These are phyloP conservation scores for Phytoseiulus persimilis DNA, from an alignment of 2,888 invertebrate genomes.

Conservation along the genomic window DNA sequence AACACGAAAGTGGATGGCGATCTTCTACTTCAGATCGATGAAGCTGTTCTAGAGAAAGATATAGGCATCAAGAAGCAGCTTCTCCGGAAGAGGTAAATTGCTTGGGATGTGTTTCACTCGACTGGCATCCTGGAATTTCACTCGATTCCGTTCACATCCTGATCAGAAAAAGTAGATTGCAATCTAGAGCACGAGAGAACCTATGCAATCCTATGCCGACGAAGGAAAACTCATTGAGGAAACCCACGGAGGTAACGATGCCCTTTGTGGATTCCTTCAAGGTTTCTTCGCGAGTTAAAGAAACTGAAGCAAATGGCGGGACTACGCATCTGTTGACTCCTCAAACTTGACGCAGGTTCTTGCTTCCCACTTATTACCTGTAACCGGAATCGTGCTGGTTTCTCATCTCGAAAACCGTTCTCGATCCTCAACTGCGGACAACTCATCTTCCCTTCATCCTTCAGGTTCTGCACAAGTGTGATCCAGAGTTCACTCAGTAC, in stretches of 20 bases:
- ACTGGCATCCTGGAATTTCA: no score
- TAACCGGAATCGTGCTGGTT: no score
- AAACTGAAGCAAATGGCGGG: slow-evolving; percentile 89
- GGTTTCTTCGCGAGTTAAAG: slow-evolving; percentile 83
- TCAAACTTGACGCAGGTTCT: slow-evolving; percentile 60
- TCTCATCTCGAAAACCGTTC: no score
- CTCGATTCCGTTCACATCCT: no score
- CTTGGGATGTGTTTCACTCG: slow-evolving; percentile 39
- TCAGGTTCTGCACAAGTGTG: slow-evolving; percentile 70
- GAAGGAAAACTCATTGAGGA: slow-evolving; percentile 7
- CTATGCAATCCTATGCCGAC: no score
- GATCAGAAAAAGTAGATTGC: no score
- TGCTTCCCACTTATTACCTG: slow-evolving; percentile 46
- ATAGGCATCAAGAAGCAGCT: slow-evolving; percentile 89
- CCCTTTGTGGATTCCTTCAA: slow-evolving; percentile 47
- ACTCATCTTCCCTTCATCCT: no score
- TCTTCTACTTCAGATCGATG: slow-evolving; percentile 77
- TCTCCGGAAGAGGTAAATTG: slow-evolving; percentile 66
- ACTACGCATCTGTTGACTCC: slow-evolving; percentile 85
- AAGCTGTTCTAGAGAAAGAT: slow-evolving; percentile 82
- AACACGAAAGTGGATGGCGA: slow-evolving; percentile 74
- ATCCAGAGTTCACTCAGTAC: slow-evolving; percentile 84
- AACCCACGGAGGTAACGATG: neutral
- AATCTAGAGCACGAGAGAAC: no score
- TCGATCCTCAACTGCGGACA: no score